phyloP scores from a whole-genome alignment of 2,888 invertebrate genomes.

The Allolobophora icterica region DNA sequence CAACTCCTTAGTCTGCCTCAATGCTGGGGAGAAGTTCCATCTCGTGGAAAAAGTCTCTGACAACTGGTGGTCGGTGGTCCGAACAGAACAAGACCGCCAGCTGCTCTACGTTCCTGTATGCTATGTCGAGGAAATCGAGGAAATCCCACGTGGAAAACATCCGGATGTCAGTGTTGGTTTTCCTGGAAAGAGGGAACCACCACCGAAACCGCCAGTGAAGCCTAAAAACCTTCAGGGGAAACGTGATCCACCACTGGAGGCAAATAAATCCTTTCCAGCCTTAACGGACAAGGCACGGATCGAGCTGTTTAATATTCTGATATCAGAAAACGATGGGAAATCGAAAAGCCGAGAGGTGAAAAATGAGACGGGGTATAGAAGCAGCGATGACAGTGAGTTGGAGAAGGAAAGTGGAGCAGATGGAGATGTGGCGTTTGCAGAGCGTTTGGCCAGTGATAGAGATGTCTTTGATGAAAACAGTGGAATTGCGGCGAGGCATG shows the following conservation, averaged over 20 bases:
- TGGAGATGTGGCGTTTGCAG: neutral
- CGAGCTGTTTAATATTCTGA: constrained; percentile 18
- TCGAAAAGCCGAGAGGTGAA: neutral
- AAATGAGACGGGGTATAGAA: neutral
- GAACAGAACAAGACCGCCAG: neutral
- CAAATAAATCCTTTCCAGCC: neutral
- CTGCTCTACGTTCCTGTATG: neutral
- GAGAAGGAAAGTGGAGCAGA: neutral
- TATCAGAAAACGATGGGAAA: neutral
- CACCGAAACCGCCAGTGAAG: neutral
- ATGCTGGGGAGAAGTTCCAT: neutral
- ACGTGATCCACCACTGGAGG: neutral
- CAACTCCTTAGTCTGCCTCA: neutral
- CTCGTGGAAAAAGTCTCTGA: constrained; percentile 12
- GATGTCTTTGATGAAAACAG: neutral
- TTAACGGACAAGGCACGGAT: neutral
- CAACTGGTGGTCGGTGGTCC: neutral
- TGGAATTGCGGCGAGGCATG: neutral
- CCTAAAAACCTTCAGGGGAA: neutral
- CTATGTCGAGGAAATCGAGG: constrained; percentile 8
- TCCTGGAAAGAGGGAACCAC: neutral
- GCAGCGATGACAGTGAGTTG: neutral
- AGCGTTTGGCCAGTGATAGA: neutral
- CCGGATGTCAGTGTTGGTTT: neutral
- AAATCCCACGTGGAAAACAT: neutral